phyloP scores from a whole-genome alignment of 2,113 vertebrate genomes.

The Corythornis cristatus region DNA sequence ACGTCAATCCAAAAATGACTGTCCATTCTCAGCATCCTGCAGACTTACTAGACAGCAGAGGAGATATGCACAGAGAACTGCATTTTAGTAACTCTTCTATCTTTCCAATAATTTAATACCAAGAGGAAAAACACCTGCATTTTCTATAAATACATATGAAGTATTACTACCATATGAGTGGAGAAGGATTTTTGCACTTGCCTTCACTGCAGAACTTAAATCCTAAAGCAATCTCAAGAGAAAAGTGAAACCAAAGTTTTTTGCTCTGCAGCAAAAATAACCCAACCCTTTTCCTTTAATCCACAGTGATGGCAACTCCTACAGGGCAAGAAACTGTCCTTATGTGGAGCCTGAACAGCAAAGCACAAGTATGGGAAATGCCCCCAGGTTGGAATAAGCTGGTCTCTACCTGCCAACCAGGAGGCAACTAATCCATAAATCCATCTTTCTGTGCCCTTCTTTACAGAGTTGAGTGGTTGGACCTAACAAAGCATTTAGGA shows the following conservation, averaged over 20 bases:
- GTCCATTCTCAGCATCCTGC: neutral
- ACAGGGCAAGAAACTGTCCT: neutral
- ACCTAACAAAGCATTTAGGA: neutral
- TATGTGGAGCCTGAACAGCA: neutral
- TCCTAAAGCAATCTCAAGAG: neutral
- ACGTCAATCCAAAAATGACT: accelerated
- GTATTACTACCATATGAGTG: conserved; percentile 37
- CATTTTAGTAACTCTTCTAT: neutral
- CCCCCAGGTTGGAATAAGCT: neutral
- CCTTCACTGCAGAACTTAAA: conserved; percentile 31
- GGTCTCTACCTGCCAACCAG: neutral
- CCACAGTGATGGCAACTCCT: neutral
- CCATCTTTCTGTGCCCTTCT: neutral
- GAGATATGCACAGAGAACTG: neutral
- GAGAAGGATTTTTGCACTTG: conserved; percentile 27
- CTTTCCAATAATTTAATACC: neutral
- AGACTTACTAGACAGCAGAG: neutral
- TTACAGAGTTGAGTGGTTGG: neutral
- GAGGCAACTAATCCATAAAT: neutral
- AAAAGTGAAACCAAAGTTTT: neutral
- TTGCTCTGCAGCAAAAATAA: too few species aligned
- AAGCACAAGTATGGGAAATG: neutral
- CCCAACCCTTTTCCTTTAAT: neutral
- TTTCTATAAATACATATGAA: conserved; percentile 19
- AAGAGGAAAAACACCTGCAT: neutral